A percentile compares a stretch with the other conserved stretches of the same genome.
Conservation (phyloP, 2,797 vertebrate genomes). For the Prionace glauca region DNA sequence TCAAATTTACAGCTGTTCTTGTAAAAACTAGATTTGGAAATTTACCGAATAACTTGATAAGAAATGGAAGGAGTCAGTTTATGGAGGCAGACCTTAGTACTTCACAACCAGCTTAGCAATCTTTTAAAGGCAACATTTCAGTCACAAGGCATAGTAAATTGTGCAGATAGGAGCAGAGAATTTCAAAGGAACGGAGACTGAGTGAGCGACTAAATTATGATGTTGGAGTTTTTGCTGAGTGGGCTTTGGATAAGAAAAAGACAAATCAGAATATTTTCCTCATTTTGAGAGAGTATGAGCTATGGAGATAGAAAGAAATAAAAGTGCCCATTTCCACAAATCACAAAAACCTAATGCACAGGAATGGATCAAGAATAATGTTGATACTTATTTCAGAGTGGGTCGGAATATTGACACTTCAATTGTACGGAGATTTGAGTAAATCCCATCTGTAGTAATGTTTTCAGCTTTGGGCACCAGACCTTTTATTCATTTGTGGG, state of each 20-base stretch:
- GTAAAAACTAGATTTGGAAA: not conserved
- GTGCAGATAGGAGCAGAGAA: too few species aligned
- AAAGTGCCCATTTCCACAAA: not conserved
- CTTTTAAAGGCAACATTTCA: not conserved
- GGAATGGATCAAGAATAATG: not conserved
- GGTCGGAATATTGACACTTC: not conserved
- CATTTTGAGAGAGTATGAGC: not conserved
- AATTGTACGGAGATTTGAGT: not conserved
- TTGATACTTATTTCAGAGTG: not conserved
- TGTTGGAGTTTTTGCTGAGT: not conserved
- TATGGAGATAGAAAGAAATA: not conserved
- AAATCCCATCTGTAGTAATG: not conserved
- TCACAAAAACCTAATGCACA: not conserved
- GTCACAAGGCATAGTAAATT: too few species aligned
- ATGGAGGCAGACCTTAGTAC: not conserved
- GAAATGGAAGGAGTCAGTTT: not conserved
- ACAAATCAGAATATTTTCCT: not conserved
- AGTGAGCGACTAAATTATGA: too few species aligned
- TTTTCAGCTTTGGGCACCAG: not conserved
- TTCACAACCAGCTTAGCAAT: not conserved
- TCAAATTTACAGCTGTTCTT: not conserved
- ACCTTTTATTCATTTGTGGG: too few species aligned
- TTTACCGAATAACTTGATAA: too few species aligned
- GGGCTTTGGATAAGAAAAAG: not conserved
- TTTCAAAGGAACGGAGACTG: too few species aligned